Evolutionary conservation across 2,113 vertebrate species (phyloP).

Genomic region (Megaleporinus macrocephalus): DNA sequence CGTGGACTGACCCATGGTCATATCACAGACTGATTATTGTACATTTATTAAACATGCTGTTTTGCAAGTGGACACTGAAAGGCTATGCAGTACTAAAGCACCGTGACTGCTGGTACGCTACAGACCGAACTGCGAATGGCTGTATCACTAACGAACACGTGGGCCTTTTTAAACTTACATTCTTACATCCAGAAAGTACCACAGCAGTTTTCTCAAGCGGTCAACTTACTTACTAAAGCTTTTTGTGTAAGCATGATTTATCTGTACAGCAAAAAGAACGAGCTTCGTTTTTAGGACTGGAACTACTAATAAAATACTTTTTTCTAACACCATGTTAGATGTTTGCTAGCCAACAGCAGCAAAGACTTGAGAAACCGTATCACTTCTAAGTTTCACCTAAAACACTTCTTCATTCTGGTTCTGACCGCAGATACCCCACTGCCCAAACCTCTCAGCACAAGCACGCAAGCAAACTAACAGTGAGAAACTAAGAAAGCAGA

Average conservation of each 20-base stretch:
- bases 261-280: not conserved
- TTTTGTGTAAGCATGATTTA: not conserved
- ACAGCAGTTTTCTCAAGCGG: too few species aligned
- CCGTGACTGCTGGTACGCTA: not conserved
- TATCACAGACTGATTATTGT: not conserved
- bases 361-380: not conserved
- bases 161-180: not conserved
- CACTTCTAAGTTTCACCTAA: not conserved
- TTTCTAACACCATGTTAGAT: not conserved
- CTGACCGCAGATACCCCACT: not conserved
- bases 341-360: not conserved
- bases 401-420: not conserved
- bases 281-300: not conserved
- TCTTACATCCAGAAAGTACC: too few species aligned
- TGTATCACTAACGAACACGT: too few species aligned
- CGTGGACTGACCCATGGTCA: not conserved
- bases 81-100: not conserved
- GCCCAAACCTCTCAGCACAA: not conserved
- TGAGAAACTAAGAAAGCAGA: slow-evolving; percentile 2
- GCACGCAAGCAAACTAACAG: not conserved
- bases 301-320: slow-evolving; percentile 46
- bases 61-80: not conserved
- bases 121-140: not conserved
- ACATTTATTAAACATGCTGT: slow-evolving; percentile 20
- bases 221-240: too few species aligned